Evolutionary conservation across 2,797 vertebrate genomes (phyloP).

Genomic region (Podarcis lilfordi): DNA sequence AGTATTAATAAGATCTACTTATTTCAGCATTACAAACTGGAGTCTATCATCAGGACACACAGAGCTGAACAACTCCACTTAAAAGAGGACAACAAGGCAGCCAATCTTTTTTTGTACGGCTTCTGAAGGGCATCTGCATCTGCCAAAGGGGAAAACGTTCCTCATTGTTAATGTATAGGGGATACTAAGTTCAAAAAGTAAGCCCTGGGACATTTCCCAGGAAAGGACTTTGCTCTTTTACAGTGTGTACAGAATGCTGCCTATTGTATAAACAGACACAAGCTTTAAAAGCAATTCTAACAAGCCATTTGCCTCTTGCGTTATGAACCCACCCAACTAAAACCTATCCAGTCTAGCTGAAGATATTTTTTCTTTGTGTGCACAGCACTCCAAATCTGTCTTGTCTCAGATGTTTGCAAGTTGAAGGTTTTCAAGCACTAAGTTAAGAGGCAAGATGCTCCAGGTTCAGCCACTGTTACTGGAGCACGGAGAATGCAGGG

Average conservation of each 20-base stretch:
- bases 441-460: not conserved
- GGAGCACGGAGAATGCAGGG: not conserved
- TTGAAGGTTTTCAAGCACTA: not conserved
- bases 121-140: not conserved
- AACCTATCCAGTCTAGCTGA: not conserved
- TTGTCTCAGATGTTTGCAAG: not conserved
- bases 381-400: not conserved
- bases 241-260: not conserved
- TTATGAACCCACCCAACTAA: not conserved
- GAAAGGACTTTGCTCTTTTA: not conserved
- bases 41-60: not conserved
- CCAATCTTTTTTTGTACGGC: not conserved
- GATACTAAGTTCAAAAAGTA: not conserved
- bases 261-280: constrained; percentile 1
- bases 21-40: not conserved
- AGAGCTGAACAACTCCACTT: not conserved
- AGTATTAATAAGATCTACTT: not conserved
- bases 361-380: not conserved
- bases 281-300: not conserved
- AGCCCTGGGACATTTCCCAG: not conserved
- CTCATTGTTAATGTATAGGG: constrained; percentile 1
- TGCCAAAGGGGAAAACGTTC: not conserved
- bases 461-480: not conserved
- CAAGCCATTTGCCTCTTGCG: not conserved
- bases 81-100: not conserved